Evolutionary conservation across 2,888 invertebrate genomes (phyloP), one percentile per base, ranked within the genome.

Genomic region (Emesis castigata): DNA sequence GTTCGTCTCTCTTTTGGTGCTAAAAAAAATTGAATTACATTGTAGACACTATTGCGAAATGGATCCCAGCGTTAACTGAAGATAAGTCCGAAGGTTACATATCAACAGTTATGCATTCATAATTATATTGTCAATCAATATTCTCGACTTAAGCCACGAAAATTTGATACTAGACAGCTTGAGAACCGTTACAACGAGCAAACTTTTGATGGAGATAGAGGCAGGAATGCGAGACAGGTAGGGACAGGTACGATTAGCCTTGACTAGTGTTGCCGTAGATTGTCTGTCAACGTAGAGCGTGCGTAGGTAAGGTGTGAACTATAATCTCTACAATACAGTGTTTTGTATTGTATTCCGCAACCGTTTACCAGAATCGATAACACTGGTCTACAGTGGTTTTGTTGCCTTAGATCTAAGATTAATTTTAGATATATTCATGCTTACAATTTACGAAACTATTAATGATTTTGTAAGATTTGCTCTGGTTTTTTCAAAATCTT

Each of bases 81-180:
- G 76, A 80, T 77, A 77, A 76, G 77, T 26, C 61, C 71, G 79
- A 91, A 92, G 91, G 92, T 90, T 90, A 79, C 82, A 86, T 85
- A 90, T 90, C 88, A 85, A 86, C 84, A 89, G 90, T 90, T 89
- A 85, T 85, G 89, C 89, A 90, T 91, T 91, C 80, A 90, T 92
- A 92, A 93, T 93, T 91, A 92, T 88, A 87, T 89, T 92, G 93
- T 93, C 93, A 92, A 83, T 86, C 86, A 86, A 73, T 69, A 73
- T 65, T 39, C 71, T 75, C 14, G 58, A 18, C 53, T 5, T 22
- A 61, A 61, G 22, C 11, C 26, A 26, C 73, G 73, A 64, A 77
- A 78, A 76, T 81, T 78, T 70, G 86, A 89, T 84, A 83, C 87
- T 87, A 87, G 89, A 89, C 89, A 85, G 90, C 90, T 83, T 66